Percentiles rank a stretch among this genome's conserved stretches.
phyloP scores from a whole-genome alignment of 2,113 vertebrate genomes.

The Lipotes vexillifer region DNA sequence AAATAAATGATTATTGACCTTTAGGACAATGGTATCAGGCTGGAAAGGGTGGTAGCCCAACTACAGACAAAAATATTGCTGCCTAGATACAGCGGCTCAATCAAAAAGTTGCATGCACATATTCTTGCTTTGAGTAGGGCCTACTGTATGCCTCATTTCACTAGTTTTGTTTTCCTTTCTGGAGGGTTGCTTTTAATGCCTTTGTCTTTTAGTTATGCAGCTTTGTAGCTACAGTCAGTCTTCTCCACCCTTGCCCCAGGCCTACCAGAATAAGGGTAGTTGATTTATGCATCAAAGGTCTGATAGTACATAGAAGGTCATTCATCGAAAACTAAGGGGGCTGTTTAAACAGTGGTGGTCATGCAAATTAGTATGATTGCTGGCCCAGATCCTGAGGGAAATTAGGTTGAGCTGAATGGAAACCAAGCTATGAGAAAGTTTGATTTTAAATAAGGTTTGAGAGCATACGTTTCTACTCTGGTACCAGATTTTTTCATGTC shows the following conservation, averaged over 20 bases:
- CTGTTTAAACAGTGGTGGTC: constrained; percentile 61
- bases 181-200: constrained; percentile 11
- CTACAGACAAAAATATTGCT: not conserved
- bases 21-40: not conserved
- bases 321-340: constrained; percentile 51
- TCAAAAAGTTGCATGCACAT: not conserved
- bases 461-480: constrained; percentile 26
- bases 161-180: not conserved
- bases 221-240: constrained; percentile 7
- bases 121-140: not conserved
- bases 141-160: not conserved
- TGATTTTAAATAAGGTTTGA: constrained; percentile 60
- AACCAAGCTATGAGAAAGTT: constrained; percentile 15
- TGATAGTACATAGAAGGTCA: constrained; percentile 35
- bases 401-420: constrained; percentile 53
- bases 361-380: constrained; percentile 70
- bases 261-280: constrained; percentile 30
- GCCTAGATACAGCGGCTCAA: not conserved
- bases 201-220: constrained; percentile 37
- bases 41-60: not conserved
- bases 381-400: constrained; percentile 68
- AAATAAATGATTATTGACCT: not conserved
- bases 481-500: not conserved
- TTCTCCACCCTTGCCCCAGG: not conserved
- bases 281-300: constrained; percentile 45